Evolutionary conservation across 2,113 vertebrate genomes (phyloP).

Genomic region (Tupaia tana): DNA sequence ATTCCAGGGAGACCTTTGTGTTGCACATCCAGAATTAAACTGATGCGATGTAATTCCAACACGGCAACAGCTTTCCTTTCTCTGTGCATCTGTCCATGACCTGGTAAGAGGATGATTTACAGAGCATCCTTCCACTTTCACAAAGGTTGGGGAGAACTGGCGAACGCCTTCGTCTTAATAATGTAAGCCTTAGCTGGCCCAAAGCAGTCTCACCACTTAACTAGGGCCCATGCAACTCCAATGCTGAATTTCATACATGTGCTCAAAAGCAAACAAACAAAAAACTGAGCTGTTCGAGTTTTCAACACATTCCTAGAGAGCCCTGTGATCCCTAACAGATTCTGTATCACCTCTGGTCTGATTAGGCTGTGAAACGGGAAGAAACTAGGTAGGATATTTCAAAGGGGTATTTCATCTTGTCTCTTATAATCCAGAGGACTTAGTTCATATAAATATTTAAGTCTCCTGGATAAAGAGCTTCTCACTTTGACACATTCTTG

Average conservation of each 20-base stretch:
- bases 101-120: neutral
- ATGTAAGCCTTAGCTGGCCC: neutral
- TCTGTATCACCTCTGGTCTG: neutral
- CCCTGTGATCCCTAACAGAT: neutral
- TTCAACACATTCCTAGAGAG: neutral
- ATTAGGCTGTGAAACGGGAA: neutral
- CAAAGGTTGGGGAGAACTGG: neutral
- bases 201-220: neutral
- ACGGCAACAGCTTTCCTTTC: neutral
- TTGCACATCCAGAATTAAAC: neutral
- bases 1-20: neutral
- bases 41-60: neutral
- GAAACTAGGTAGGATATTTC: neutral
- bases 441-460: neutral
- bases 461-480: neutral
- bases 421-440: neutral
- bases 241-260: neutral
- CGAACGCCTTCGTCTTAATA: neutral
- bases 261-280: neutral
- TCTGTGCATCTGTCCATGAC: neutral
- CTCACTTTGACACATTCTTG: neutral
- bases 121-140: neutral
- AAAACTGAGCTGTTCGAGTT: neutral
- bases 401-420: neutral
- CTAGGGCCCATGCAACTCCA: neutral